Evolutionary conservation across 53 echinoderm and acorn worm genomes (phyloP).

Genomic region (Holothuria scabra): DNA sequence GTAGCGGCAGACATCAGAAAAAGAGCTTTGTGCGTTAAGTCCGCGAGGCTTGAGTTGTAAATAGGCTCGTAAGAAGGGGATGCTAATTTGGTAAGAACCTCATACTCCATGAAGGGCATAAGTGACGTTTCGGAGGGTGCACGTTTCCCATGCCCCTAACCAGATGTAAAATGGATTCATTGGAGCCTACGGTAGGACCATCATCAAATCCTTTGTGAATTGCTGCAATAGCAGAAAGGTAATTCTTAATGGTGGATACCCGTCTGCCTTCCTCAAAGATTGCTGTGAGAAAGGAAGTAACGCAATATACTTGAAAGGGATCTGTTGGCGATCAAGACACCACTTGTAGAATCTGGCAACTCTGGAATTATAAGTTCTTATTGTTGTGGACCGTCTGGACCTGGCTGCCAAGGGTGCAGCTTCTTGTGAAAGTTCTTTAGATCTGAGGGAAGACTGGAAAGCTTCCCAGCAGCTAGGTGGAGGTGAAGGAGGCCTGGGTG

Average conservation of each 20-base stretch:
- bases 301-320: not conserved
- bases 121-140: not conserved
- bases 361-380: constrained; percentile 22
- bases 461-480: constrained; percentile 9
- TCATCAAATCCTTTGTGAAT: not conserved
- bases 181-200: not conserved
- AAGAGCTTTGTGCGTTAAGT: constrained; percentile 4
- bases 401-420: not conserved
- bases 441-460: not conserved
- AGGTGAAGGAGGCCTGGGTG: too few species aligned
- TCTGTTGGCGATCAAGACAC: too few species aligned
- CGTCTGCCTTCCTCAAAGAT: not conserved
- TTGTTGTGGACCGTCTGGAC: not conserved
- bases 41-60: not conserved
- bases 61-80: too few species aligned
- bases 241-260: not conserved
- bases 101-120: not conserved
- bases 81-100: not conserved
- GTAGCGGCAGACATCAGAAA: constrained; percentile 41
- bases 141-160: too few species aligned
- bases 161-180: not conserved
- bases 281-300: not conserved
- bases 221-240: not conserved
- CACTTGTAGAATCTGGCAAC: not conserved
- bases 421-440: not conserved